phyloP scores from a whole-genome alignment of 2,113 vertebrate genomes.

The Gnathonemus longibarbis region DNA sequence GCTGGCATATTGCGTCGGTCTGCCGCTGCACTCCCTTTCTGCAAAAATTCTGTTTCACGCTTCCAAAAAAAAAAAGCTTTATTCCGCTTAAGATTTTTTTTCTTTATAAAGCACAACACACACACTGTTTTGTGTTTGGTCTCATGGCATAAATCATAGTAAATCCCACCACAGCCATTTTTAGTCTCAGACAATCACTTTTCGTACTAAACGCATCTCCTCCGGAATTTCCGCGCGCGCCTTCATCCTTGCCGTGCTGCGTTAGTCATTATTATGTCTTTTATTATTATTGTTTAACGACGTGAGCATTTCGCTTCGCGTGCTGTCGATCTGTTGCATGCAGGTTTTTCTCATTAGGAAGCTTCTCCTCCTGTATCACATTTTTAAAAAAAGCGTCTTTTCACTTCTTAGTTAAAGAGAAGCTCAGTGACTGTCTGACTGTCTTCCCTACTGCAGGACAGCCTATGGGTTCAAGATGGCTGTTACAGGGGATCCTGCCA shows the following conservation, averaged over 20 bases:
- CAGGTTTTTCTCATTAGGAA: neutral
- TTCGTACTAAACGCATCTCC: neutral
- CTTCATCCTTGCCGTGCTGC: neutral
- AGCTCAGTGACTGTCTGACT: constrained; percentile 32
- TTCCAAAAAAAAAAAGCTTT: neutral
- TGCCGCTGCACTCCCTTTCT: neutral
- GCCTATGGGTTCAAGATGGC: neutral
- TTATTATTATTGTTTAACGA: neutral
- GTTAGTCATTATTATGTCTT: neutral
- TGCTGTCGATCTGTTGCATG: neutral
- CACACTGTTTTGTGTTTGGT: neutral
- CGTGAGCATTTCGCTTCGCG: neutral
- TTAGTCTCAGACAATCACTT: neutral
- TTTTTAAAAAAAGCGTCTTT: neutral
- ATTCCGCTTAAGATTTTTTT: neutral
- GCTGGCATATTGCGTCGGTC: neutral
- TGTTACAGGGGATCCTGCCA: neutral
- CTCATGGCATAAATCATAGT: neutral
- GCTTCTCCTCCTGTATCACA: constrained; percentile 21
- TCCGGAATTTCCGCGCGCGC: neutral
- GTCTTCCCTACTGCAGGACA: neutral
- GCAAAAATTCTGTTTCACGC: constrained; percentile 9
- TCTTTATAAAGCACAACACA: neutral
- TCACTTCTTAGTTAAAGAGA: neutral
- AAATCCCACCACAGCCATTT: neutral